Evolutionary conservation across 2,797 vertebrate species (phyloP), one percentile per base, ranked within the genome.

Genomic region (Lophius americanus): DNA sequence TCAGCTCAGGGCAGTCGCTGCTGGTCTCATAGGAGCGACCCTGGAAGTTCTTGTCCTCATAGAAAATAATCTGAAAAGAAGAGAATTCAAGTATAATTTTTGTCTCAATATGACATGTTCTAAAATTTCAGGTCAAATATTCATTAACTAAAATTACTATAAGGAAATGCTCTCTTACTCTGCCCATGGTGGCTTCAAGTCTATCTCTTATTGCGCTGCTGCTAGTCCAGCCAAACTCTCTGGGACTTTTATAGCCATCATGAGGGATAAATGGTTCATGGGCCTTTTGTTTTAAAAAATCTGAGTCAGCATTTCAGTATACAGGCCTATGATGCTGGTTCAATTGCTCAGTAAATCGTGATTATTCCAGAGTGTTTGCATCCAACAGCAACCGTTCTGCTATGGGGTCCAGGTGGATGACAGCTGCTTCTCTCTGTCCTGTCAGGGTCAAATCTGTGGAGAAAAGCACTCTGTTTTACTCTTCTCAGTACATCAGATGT

Each of bases 31-130:
- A 88, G 76, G 81, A 88, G 51, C 84, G 81, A 76, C 91, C 91
- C 83, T 88, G 88, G 83, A 91, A 91, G 84, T 90, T 91, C 79
- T 59, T 91, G 76, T 92, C 90, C 76, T 91, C 89, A 52, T 86
- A 91, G 79, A 91, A 91, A 10, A 90, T 90, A 38, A 92, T 89
- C 90, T 92, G 70, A 60, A 82, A 69, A 48, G 37, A 64, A 38
- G 10, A 13, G 4, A n/a, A 14, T 39, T 23, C 8, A 39, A 7
- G 8, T 38, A 23, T 3, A 39, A 23, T 42, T 42, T 42, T 42
- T 42, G 41, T 9, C 41, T 5, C 23, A 42, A 42, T 38, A 38
- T 7, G 7, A 4, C 4, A 38, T 4, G 37, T 4, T 38, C 37
- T 38, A 38, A 38, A 38, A 38, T 38, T 7, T 10, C 6, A 42